Conservation (phyloP, 2,797 vertebrate species). For the Pristis pectinata region DNA sequence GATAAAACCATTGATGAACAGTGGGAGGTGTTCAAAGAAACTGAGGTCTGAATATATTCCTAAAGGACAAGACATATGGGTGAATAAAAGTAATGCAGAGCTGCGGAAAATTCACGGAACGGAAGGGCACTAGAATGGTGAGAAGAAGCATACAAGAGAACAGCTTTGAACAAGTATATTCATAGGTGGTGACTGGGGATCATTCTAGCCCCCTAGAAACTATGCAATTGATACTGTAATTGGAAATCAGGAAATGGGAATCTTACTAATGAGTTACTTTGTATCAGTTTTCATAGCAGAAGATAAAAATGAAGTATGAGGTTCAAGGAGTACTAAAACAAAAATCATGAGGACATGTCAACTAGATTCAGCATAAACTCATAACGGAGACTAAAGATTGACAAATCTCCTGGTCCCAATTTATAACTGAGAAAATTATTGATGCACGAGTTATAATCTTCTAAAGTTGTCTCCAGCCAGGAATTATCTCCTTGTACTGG, state of each 20-base stretch:
- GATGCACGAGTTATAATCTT: not conserved
- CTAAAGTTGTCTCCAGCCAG: too few species aligned
- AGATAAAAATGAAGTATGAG: too few species aligned
- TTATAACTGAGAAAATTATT: not conserved
- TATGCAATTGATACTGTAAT: not conserved
- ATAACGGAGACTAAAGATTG: not conserved
- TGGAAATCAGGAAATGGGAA: not conserved
- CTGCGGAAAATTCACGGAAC: not conserved
- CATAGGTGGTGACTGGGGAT: not conserved
- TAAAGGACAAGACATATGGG: not conserved
- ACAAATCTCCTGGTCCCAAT: not conserved
- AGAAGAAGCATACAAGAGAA: too few species aligned
- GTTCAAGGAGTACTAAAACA: too few species aligned
- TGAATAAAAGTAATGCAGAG: not conserved
- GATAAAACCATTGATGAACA: not conserved
- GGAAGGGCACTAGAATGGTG: too few species aligned
- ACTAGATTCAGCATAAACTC: too few species aligned
- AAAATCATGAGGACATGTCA: too few species aligned
- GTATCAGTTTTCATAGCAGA: too few species aligned
- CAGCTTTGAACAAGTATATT: not conserved
- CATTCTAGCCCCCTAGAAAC: not conserved
- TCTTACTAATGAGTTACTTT: not conserved
- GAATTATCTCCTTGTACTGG: too few species aligned
- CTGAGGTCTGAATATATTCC: not conserved
- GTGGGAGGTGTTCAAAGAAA: not conserved